phyloP scores from a whole-genome alignment of 1,140 invertebrate genomes.

The Drosophila leontia region DNA sequence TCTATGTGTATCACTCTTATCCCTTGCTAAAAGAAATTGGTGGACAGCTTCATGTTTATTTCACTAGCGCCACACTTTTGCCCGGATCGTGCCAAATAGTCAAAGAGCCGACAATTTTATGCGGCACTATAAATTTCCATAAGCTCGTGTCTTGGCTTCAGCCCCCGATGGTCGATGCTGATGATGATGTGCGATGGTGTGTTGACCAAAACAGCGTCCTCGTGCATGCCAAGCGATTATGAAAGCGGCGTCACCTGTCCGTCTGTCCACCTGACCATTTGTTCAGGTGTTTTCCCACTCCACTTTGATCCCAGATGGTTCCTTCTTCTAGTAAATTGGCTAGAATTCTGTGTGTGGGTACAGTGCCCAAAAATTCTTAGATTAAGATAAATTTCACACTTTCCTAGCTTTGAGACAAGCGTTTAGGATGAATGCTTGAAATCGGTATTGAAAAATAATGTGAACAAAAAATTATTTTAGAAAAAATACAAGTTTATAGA shows the following conservation, averaged over 20 bases:
- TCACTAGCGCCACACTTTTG: constrained; percentile 66
- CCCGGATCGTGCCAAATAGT: constrained; percentile 56
- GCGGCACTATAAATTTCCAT: constrained; percentile 60
- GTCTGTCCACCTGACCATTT: neutral
- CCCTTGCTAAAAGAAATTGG: constrained; percentile 67
- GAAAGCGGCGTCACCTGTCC: constrained; percentile 52
- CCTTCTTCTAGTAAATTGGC: constrained; percentile 19
- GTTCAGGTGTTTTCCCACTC: neutral
- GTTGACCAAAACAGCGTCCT: constrained; percentile 40
- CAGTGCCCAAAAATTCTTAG: neutral
- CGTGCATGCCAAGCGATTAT: constrained; percentile 62
- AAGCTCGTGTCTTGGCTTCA: constrained; percentile 48
- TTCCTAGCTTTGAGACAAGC: constrained; percentile 18
- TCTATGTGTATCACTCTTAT: constrained; percentile 50
- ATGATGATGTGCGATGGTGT: constrained; percentile 22
- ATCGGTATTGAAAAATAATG: constrained; percentile 1
- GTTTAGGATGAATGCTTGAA: neutral
- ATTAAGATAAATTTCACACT: constrained; percentile 11
- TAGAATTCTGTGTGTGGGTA: constrained; percentile 10
- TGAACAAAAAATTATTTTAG: neutral
- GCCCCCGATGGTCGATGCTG: constrained; percentile 13
- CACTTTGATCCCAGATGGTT: neutral
- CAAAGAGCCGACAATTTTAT: constrained; percentile 25
- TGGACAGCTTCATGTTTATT: constrained; percentile 57
- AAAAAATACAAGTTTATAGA: neutral